Evolutionary conservation across 2,888 invertebrate species (phyloP).

Genomic region (Coremacera marginata): DNA sequence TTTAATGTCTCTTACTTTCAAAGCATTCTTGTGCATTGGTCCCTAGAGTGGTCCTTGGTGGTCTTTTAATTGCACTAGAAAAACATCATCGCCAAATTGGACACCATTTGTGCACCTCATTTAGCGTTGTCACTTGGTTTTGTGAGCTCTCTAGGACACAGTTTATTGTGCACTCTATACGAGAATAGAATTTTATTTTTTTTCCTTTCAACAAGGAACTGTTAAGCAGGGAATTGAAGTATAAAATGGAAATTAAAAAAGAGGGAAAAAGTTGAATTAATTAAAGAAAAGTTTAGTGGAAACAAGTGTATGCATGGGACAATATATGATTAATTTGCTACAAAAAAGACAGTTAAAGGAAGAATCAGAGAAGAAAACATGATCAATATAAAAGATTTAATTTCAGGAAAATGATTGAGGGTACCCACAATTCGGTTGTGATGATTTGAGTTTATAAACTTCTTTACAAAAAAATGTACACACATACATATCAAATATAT

Average conservation of each 20-base stretch:
- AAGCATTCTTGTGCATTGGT: background rate
- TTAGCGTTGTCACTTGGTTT: background rate
- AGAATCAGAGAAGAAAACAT: background rate
- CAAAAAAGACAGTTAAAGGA: background rate
- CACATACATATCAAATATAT: no score
- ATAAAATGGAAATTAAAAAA: background rate
- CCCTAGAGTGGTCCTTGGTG: background rate
- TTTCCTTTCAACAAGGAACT: background rate
- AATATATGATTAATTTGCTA: slow-evolving; percentile 25
- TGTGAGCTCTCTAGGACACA: background rate
- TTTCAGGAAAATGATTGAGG: no score
- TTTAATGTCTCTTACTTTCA: slow-evolving; percentile 20
- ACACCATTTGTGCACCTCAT: slow-evolving; percentile 9
- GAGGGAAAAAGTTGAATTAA: background rate
- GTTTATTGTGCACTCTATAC: background rate
- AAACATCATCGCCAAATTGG: slow-evolving; percentile 3
- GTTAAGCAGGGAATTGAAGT: slow-evolving; percentile 33
- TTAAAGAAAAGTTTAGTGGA: background rate
- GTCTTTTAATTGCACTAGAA: background rate
- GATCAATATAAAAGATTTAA: background rate
- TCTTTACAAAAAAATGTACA: no score
- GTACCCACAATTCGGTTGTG: no score
- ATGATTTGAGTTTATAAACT: no score
- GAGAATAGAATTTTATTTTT: background rate
- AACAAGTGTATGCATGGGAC: background rate